phyloP scores from a whole-genome alignment of 1,140 invertebrate genomes.

The Neomicropteryx cornuta region DNA sequence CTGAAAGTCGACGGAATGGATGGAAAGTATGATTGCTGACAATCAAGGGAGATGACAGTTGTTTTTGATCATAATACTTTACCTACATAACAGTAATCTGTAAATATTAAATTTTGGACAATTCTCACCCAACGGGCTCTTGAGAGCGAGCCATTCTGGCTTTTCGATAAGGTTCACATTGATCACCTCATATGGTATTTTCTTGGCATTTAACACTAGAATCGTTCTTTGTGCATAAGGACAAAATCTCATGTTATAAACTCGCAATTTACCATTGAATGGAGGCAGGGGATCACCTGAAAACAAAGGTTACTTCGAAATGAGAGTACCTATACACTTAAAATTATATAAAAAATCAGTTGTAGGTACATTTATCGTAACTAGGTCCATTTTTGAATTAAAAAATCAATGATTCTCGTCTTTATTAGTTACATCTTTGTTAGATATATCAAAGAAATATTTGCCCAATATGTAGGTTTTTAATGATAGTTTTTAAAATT shows the following conservation, averaged over 20 bases:
- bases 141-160: conserved; percentile 65
- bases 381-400: no score
- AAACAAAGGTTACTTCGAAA: no score
- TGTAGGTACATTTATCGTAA: no score
- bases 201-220: conserved; percentile 73
- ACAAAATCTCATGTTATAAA: conserved; percentile 87
- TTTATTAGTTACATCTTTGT: no score
- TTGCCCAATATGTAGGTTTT: no score
- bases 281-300: conserved; percentile 27
- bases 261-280: conserved; percentile 50
- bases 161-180: conserved; percentile 74
- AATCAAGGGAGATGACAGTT: no score
- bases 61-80: conserved; percentile 1
- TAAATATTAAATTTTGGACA: neutral
- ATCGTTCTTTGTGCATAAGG: conserved; percentile 78
- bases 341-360: conserved; percentile 6
- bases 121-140: conserved; percentile 47
- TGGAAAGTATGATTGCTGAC: no score
- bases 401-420: no score
- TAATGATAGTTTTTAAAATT: no score
- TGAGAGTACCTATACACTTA: no score
- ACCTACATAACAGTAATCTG: neutral
- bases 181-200: conserved; percentile 71
- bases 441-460: no score
- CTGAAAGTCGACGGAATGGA: no score